These are phyloP conservation scores for Neodontobutis hainanensis DNA, from an alignment of 2,113 vertebrate species.

Conservation along the genomic window DNA sequence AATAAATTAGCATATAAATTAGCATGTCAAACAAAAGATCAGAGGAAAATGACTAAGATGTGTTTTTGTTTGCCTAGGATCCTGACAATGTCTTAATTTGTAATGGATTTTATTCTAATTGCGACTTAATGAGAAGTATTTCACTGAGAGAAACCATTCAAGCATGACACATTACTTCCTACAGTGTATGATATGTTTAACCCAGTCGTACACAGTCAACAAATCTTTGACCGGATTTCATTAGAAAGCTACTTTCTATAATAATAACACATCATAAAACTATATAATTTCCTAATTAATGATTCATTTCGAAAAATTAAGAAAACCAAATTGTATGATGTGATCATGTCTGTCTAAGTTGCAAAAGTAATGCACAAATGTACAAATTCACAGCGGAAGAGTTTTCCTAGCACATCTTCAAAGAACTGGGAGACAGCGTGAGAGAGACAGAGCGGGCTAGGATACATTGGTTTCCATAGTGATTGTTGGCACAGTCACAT, in stretches of 20 bases:
- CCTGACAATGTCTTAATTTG: constrained; percentile 30
- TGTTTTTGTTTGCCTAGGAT: constrained; percentile 44
- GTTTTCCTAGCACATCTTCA: constrained; percentile 45
- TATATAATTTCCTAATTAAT: background rate
- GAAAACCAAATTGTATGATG: constrained; percentile 33
- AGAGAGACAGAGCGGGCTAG: constrained; percentile 2
- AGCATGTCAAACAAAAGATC: constrained; percentile 38
- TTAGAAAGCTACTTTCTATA: background rate
- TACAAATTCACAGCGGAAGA: constrained; percentile 37
- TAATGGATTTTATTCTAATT: constrained; percentile 19
- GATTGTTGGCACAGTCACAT: constrained; percentile 68
- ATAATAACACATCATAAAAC: background rate
- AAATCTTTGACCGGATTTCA: constrained; percentile 4
- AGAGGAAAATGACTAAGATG: constrained; percentile 26
- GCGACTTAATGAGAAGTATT: background rate
- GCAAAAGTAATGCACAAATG: constrained; percentile 18
- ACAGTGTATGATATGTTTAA: background rate
- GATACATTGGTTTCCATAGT: constrained; percentile 69
- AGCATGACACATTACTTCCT: background rate
- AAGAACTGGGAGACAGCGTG: constrained; percentile 17
- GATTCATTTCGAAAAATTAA: background rate
- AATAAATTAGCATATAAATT: too few species aligned
- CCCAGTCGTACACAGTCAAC: background rate
- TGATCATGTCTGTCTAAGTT: constrained; percentile 39
- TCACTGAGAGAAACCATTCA: background rate